Percentiles rank a stretch among this genome's conserved stretches.
phyloP scores from a whole-genome alignment of 2,888 invertebrate genomes.

The Isoperla grammatica region DNA sequence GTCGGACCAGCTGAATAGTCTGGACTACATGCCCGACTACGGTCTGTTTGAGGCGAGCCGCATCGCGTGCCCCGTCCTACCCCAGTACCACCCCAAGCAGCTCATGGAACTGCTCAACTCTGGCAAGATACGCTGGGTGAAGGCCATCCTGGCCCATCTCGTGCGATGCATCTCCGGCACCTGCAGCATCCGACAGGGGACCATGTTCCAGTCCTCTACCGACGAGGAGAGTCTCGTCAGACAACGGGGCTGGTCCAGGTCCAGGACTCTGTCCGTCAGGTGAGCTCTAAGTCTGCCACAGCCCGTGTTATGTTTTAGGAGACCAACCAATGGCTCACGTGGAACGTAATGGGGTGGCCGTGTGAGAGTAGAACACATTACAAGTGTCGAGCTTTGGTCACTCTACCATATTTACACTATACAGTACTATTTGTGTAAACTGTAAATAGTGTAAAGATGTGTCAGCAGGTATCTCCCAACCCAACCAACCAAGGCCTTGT shows the following conservation, averaged over 20 bases:
- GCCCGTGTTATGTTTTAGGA: no score
- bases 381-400: no score
- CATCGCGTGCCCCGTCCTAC: constrained; percentile 94
- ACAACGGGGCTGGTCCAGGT: constrained; percentile 80
- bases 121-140: constrained; percentile 96
- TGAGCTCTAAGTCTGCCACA: no score
- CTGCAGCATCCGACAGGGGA: constrained; percentile 46
- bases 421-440: no score
- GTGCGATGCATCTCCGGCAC: constrained; percentile 72
- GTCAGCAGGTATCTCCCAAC: no score
- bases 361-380: no score
- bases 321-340: no score
- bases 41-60: constrained; percentile 95
- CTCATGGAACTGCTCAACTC: constrained; percentile 97
- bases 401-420: no score
- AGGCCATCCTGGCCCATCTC: constrained; percentile 94
- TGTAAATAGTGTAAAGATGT: no score
- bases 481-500: no score
- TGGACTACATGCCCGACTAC: constrained; percentile 88
- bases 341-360: no score
- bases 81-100: constrained; percentile 99
- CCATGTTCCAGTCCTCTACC: constrained; percentile 34
- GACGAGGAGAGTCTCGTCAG: constrained; percentile 58
- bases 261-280: constrained; percentile 83
- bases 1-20: constrained; percentile 40